Percentiles rank a stretch among this genome's conserved stretches.
These are phyloP conservation scores for Trachythela sp. DNA, from an alignment of 64 coral and sea anemone genomes.

Conservation along the genomic window DNA sequence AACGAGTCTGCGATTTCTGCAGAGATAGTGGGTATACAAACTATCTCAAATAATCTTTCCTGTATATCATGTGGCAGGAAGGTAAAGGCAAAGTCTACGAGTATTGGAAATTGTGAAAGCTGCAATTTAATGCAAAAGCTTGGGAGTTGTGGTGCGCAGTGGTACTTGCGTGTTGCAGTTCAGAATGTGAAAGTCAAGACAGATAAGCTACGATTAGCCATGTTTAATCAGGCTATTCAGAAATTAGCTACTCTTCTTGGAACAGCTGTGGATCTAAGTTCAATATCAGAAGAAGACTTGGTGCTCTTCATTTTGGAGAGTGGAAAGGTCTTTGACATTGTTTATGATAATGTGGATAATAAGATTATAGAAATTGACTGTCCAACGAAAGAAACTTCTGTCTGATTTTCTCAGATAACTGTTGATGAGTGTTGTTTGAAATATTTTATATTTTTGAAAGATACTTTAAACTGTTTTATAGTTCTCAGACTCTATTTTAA, in stretches of 20 bases:
- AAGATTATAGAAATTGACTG: background rate
- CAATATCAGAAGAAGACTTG: background rate
- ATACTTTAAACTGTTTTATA: too few species aligned
- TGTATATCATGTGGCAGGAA: background rate
- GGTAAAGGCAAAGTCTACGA: background rate
- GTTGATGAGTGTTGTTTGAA: too few species aligned
- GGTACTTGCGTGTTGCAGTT: slow-evolving; percentile 3
- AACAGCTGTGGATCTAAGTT: background rate
- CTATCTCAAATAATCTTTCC: background rate
- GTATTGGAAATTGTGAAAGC: slow-evolving; percentile 15
- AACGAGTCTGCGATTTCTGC: background rate
- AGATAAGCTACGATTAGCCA: background rate
- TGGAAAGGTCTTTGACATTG: background rate
- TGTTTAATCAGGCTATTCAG: slow-evolving; percentile 1
- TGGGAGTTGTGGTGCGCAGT: background rate
- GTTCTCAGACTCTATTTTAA: too few species aligned
- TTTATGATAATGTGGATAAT: background rate
- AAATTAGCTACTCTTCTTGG: background rate
- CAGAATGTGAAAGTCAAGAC: background rate
- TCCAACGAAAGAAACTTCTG: background rate
- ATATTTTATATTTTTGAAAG: too few species aligned
- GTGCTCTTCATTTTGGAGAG: background rate
- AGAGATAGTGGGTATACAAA: background rate
- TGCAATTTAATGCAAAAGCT: slow-evolving; percentile 8
- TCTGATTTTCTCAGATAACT: background rate